Evolutionary conservation across 2,797 vertebrate species (phyloP), one percentile per base, ranked within the genome.

Genomic region (Hapalemur alaotrensis): DNA sequence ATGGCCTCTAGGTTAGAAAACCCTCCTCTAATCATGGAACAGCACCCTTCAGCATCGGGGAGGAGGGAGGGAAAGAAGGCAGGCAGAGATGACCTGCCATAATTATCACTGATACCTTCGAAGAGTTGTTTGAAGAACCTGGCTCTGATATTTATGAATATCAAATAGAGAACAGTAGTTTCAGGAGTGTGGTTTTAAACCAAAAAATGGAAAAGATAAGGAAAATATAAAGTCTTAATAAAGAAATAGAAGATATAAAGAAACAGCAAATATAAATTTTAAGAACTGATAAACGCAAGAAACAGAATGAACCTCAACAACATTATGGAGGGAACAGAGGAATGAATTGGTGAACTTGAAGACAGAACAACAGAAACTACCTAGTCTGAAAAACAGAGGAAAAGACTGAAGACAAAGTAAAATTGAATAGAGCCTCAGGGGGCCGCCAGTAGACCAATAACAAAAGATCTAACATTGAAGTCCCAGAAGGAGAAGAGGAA

Each of bases 41-140:
- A 52, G 59, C 59, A 79, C 38, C 28, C 67, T 15, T 57, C 48
- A 83, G 14, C 20, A 0, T 5, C 22, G 82, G 20, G 8, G 59
- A 23, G 22, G 25, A 1, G 10, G 32, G 30, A 65, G 2, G 46
- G 46, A 76, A 5, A 9, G n/a, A 18, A 8, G 12, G 38, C 23
- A 3, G 48, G 23, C 25, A 14, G 30, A 25, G 0, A 20, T 7
- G 17, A 43, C n/a, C 12, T 35, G 7, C 17, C 12, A 0, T 46
- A 28, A 63, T 6, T 35, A 9, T 67, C 25, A 22, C 0, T 13
- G 18, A 30, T 4, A 38, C 23, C 73, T 81, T 46, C 22, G 4
- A 38, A 91, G 67, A 38, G 25, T 9, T 14, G 35, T 43, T 22
- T 72, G 6, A 38, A 54, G 50, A 30, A 25, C 17, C 69, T 20